A percentile compares a stretch with the other conserved stretches of the same genome.
phyloP scores from a whole-genome alignment of 2,797 vertebrate genomes.

The Hemitrygon akajei region DNA sequence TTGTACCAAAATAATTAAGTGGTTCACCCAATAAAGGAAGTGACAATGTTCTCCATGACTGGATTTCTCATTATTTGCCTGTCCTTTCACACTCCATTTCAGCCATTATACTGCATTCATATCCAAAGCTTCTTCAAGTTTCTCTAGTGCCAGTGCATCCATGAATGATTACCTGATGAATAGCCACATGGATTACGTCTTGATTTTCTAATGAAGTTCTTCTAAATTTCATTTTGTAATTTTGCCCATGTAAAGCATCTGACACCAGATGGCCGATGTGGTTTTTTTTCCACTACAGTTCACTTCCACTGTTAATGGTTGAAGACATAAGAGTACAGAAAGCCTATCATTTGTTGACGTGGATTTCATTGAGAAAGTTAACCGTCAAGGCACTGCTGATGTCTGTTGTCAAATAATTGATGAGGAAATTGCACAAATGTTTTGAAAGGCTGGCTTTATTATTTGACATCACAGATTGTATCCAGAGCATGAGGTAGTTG shows the following conservation, averaged over 20 bases:
- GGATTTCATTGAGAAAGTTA: constrained; percentile 30
- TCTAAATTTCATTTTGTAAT: constrained; percentile 76
- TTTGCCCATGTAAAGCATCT: constrained; percentile 72
- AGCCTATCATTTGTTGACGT: constrained; percentile 56
- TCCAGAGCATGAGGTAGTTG: not conserved
- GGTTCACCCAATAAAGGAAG: constrained; percentile 43
- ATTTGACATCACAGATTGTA: constrained; percentile 1
- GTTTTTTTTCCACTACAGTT: constrained; percentile 57
- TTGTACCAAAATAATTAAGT: constrained; percentile 41
- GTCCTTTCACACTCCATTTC: constrained; percentile 50
- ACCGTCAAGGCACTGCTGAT: not conserved
- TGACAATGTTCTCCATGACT: constrained; percentile 41
- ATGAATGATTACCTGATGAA: constrained; percentile 61
- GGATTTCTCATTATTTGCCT: constrained; percentile 44
- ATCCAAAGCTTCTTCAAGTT: constrained; percentile 54
- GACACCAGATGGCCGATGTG: constrained; percentile 70
- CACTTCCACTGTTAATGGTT: constrained; percentile 63
- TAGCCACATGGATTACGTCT: constrained; percentile 61
- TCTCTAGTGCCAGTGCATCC: constrained; percentile 51
- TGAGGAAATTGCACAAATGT: constrained; percentile 1
- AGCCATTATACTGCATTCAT: constrained; percentile 45
- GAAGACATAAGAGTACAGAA: constrained; percentile 71
- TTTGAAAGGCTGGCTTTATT: not conserved
- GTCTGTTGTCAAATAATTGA: not conserved
- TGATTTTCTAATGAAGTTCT: constrained; percentile 70